Evolutionary conservation across 2,797 vertebrate species (phyloP).

Genomic region (Lates japonicus): DNA sequence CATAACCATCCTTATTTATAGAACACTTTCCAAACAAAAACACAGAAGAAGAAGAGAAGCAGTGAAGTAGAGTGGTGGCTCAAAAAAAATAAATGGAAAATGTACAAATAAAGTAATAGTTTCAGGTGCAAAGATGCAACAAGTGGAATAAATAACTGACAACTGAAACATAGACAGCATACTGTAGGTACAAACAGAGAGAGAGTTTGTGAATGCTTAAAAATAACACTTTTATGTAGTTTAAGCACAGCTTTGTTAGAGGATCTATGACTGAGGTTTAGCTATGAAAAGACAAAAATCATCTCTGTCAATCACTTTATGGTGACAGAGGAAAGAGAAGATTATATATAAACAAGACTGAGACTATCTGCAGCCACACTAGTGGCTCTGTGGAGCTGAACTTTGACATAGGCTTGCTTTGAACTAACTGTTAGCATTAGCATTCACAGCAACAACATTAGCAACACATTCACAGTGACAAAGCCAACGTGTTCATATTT

Average conservation of each 20-base stretch:
- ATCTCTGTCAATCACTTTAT: not conserved
- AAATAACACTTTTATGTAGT: not conserved
- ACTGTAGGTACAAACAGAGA: not conserved
- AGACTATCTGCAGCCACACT: too few relatives aligned
- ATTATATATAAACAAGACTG: not conserved
- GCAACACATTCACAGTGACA: not conserved
- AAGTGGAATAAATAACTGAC: not conserved
- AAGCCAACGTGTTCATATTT: not conserved
- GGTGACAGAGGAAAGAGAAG: not conserved
- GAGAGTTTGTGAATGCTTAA: not conserved
- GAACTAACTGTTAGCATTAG: not conserved
- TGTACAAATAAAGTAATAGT: not conserved
- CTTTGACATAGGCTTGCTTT: too few relatives aligned
- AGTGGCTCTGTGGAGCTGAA: too few relatives aligned
- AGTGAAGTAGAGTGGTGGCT: not conserved
- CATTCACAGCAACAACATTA: too few relatives aligned
- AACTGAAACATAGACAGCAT: not conserved
- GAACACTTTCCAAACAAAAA: slow-evolving; percentile 7
- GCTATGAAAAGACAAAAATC: not conserved
- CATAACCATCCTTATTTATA: slow-evolving; percentile 24
- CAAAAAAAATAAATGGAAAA: not conserved
- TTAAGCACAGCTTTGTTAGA: not conserved
- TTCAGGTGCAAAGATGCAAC: not conserved
- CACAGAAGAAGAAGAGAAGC: not conserved
- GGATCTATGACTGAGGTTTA: not conserved